These are phyloP conservation scores for Acanthiza pusilla DNA, from an alignment of 2,797 vertebrate species.

Conservation along the genomic window DNA sequence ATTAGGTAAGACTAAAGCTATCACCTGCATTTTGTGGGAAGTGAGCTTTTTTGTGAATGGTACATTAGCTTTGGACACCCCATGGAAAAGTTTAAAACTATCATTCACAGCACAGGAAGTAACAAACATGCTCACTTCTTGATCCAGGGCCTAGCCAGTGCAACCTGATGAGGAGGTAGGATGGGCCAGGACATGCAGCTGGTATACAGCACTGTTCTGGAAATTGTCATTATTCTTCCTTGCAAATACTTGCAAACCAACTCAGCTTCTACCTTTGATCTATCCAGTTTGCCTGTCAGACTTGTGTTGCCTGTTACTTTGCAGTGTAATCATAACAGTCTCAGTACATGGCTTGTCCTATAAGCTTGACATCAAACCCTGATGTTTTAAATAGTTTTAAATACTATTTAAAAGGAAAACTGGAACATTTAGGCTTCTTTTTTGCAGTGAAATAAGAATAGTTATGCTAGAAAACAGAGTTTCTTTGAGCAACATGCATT, in stretches of 20 bases:
- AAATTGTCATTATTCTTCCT: neutral
- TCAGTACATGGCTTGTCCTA: neutral
- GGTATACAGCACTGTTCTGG: neutral
- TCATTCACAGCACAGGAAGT: neutral
- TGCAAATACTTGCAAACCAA: neutral
- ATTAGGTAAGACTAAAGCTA: constrained; percentile 81
- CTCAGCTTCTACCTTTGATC: neutral
- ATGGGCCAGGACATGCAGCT: neutral
- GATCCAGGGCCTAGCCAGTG: neutral
- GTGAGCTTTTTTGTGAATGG: neutral
- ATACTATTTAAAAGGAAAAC: neutral
- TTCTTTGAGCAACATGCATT: neutral
- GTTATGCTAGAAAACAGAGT: neutral
- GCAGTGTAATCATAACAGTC: neutral
- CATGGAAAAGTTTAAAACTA: neutral
- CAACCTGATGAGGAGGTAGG: neutral
- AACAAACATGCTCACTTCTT: neutral
- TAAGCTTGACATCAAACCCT: neutral
- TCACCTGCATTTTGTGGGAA: neutral
- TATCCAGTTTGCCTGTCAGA: neutral
- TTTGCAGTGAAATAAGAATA: neutral
- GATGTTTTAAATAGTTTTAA: no score
- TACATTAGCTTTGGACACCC: neutral
- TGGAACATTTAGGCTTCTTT: neutral
- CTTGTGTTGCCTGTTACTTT: neutral